Evolutionary conservation across 2,888 invertebrate species (phyloP).

Genomic region (Drosophila lacicola): DNA sequence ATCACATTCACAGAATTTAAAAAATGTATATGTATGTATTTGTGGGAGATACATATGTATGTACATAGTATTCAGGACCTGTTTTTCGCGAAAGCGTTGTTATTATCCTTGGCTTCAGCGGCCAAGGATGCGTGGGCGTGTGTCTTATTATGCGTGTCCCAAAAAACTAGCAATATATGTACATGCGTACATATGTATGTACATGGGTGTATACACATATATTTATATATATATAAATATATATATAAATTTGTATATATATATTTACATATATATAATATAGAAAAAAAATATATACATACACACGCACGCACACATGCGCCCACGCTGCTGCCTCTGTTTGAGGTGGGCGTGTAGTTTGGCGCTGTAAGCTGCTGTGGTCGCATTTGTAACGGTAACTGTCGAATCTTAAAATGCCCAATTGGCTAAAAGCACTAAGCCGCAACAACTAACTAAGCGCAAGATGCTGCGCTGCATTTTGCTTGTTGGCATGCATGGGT

Average conservation of each 20-base stretch:
- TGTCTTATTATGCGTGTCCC: slow-evolving; percentile 15
- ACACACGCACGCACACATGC: slow-evolving; percentile 22
- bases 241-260: slow-evolving; percentile 1
- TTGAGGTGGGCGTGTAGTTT: slow-evolving; percentile 38
- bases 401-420: slow-evolving; percentile 48
- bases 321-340: slow-evolving; percentile 15
- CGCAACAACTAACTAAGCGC: slow-evolving; percentile 31
- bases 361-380: slow-evolving; percentile 7
- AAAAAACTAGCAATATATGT: slow-evolving; percentile 30
- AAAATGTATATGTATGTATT: not conserved
- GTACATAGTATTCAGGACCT: not conserved
- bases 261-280: slow-evolving; percentile 13
- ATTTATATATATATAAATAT: not conserved
- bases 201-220: not conserved
- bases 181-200: not conserved
- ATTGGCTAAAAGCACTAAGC: slow-evolving; percentile 35
- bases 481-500: slow-evolving; percentile 15
- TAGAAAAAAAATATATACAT: not conserved
- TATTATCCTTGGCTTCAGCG: slow-evolving; percentile 13
- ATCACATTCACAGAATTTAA: not conserved
- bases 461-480: slow-evolving; percentile 50
- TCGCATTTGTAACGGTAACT: slow-evolving; percentile 30
- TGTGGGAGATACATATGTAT: slow-evolving; percentile 1
- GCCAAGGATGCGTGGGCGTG: slow-evolving; percentile 21
- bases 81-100: slow-evolving; percentile 4